Evolutionary conservation across 2,797 vertebrate species (phyloP), one percentile per base, ranked within the genome.

Genomic region (Poeciliopsis gracilis): DNA sequence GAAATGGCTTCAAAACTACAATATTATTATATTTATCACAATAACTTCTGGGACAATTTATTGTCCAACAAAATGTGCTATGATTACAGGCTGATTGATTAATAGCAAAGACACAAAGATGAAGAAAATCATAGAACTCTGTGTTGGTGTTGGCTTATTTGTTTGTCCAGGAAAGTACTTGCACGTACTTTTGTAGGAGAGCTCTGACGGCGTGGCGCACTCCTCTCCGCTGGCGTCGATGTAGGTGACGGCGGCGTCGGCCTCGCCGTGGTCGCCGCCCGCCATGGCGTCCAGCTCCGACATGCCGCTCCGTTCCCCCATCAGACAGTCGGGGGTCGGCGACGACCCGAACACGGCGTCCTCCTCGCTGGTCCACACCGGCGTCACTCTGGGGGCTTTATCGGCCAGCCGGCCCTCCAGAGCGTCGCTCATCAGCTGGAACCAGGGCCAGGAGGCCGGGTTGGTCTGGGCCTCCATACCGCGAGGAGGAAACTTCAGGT

Each of bases 371-470:
- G 73, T 91, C 94, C 93, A 94, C 0, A 94, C 47, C 0, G 94
- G 93, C 0, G 89, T 87, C 82, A 94, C 91, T 10, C 84, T 70
- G n/a, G 92, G 82, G 66, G 93, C 95, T 72, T 91, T 93, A 0
- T 86, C 92, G 1, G 23, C 67, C 63, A 95, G 86, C 0, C 94
- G 90, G 0, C 95, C 95, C 86, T 95, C 93, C 59, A 95, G 82
- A 9, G 95, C 94, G 9, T 95, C 92, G 0, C 80, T 90, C 94
- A 95, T 95, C 73, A 95, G 90, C 87, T 92, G 91, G 85, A 94
- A 95, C 94, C 95, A 95, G 13, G 93, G 93, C 95, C 95, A 95
- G 20, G 93, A 93, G 55, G 92, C 92, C 0, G 93, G 91, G 86
- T 86, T 93, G 9, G 89, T 92, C 82, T 92, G 93, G 30, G 43